Evolutionary conservation across 2,113 vertebrate genomes (phyloP), one percentile per base, ranked within the genome.

Genomic region (Rhinoderma darwinii): DNA sequence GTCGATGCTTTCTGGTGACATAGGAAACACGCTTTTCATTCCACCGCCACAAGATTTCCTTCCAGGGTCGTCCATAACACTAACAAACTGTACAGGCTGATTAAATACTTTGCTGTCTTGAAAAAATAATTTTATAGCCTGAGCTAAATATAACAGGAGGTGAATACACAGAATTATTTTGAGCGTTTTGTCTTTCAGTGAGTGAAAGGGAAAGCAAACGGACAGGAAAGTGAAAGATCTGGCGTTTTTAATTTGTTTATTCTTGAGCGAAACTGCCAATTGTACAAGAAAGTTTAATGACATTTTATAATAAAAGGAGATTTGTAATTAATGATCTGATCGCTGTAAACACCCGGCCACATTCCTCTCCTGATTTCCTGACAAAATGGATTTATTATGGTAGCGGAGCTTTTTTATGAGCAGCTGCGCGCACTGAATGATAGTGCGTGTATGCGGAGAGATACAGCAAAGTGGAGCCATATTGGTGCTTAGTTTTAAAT

Each of bases 31-130:
- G n/a, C 68, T 73, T 82, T 82, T 87, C 66, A 75, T 56, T 74
- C 50, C 51, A 73, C 54, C 82, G 78, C 78, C 86, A 90, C 90
- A 93, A 91, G 93, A 93, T 93, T 94, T 94, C 92, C 93, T 94
- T 90, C 93, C 90, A 88, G 94, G 91, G 90, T 93, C 90, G 87
- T 92, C 91, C 41, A 75, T 95, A 94, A 93, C 93, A 95, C 94
- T 94, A 94, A 93, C 93, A 93, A 93, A 91, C 91, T 93, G 91
- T 93, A 94, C 93, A 93, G 89, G 92, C 88, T 92, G 93, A 93
- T 91, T 91, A 93, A 94, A 93, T 90, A 91, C 90, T 88, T 91
- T 90, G 90, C 88, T 88, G 93, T 93, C 92, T 91, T 92, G 93
- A 94, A 93, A 32, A 90, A 89, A 90, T 84, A 86, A 91, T 91